Evolutionary conservation across 2,888 invertebrate genomes (phyloP).

Genomic region (Nebria salina): DNA sequence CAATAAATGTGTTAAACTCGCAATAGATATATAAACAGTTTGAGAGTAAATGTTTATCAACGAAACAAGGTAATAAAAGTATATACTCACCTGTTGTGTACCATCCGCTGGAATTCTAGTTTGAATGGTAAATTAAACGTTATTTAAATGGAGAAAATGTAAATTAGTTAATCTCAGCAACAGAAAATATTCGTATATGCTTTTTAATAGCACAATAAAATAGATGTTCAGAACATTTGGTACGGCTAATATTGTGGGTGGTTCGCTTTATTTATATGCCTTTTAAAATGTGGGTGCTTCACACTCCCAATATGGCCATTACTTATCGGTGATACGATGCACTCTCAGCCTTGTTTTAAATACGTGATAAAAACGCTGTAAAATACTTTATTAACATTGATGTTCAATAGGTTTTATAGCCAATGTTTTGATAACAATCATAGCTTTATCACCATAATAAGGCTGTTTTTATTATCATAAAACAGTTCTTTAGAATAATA

Average conservation of each 20-base stretch:
- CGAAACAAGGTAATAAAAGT: slow-evolving; percentile 27
- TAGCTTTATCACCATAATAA: neutral
- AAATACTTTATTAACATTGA: neutral
- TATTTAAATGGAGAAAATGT: slow-evolving; percentile 27
- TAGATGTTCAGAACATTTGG: neutral
- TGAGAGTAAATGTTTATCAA: slow-evolving; percentile 28
- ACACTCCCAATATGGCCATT: neutral
- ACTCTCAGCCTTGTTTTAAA: neutral
- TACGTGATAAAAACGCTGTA: neutral
- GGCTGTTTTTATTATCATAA: neutral
- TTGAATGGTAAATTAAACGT: slow-evolving; percentile 33
- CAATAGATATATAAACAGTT: neutral
- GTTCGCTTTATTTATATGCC: neutral
- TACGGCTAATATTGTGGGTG: neutral
- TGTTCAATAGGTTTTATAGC: neutral
- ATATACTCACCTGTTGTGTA: slow-evolving; percentile 30
- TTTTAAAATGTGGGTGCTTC: slow-evolving; percentile 1
- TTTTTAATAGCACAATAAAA: neutral
- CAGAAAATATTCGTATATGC: neutral
- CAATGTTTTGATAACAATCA: neutral
- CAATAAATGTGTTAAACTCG: neutral
- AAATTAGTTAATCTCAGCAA: neutral
- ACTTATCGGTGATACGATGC: neutral
- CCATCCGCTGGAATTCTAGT: slow-evolving; percentile 11
- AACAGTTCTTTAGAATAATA: too few species aligned